Evolutionary conservation across 2,113 vertebrate genomes (phyloP).

Genomic region (Ellobius talpinus): DNA sequence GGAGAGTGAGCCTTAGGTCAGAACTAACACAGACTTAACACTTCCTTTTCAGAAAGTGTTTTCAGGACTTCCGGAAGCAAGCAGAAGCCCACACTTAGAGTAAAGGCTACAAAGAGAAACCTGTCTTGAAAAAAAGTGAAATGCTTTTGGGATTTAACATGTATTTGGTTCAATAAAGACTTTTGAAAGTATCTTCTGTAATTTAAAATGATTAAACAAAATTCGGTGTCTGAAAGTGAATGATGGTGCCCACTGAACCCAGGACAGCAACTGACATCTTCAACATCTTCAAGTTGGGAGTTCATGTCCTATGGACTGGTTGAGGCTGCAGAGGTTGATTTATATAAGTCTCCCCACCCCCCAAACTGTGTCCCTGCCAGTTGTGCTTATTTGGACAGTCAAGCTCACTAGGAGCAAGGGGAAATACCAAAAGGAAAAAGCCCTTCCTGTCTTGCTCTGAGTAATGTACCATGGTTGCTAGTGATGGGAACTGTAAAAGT

Average conservation of each 20-base stretch:
- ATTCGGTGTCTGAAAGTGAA: too few relatives aligned
- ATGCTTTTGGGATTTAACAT: neutral
- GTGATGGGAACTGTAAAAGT: too few relatives aligned
- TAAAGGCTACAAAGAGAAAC: neutral
- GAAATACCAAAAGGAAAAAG: too few relatives aligned
- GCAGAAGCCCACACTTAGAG: neutral
- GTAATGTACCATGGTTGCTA: too few relatives aligned
- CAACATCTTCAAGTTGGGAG: too few relatives aligned
- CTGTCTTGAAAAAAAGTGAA: neutral
- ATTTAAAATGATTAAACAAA: neutral
- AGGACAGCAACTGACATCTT: neutral
- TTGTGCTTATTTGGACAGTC: too few relatives aligned
- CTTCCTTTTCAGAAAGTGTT: conserved; percentile 71
- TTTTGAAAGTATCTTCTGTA: neutral
- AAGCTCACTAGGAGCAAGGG: too few relatives aligned
- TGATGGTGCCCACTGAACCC: neutral
- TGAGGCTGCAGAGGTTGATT: too few relatives aligned
- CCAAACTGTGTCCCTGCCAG: too few relatives aligned
- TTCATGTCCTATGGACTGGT: too few relatives aligned
- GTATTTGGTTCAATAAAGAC: neutral
- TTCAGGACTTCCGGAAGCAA: neutral
- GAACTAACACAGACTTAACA: neutral
- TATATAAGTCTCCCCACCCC: too few relatives aligned
- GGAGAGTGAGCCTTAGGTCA: neutral
- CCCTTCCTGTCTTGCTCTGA: too few relatives aligned